Base-by-base conservation (phyloP, 2,797 vertebrate species). In the Prionace glauca region DNA sequence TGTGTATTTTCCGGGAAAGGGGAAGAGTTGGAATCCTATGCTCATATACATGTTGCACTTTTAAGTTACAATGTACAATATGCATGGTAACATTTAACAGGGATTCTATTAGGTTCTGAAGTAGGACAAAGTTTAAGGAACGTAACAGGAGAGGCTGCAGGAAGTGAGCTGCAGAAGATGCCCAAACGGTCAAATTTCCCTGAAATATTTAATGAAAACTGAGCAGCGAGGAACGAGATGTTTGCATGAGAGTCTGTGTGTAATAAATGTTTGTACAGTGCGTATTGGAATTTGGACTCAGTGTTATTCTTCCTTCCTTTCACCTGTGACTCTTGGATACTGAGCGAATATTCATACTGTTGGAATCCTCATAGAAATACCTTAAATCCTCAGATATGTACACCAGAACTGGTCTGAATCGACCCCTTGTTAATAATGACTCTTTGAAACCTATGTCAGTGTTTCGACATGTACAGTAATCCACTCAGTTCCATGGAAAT, bases 91-190 rank as follows among this genome's bases (percentile, higher is more conserved):
- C 69, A 24, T 92, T 41, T 65, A 41, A 69, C 62, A 92, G 90
- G 90, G 90, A 67, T 92, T 69, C 90, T 67, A 69, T 24, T 67
- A 41, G 65, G 3, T 24, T 24, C 62, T 12, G 36, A 92, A n/a
- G 56, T 65, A n/a, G 60, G 88, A 91, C 56, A 91, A 91, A 92
- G 90, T 92, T 92, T 92, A 67, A 24, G 62, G 36, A 36, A 69
- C 69, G 90, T 92, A 92, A 92, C 90, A 67, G 65, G n/a, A 92
- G 90, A 69, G 18, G n/a, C 69, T 92, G 90, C 62, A 65, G 60
- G 29, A 91, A 91, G 12, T 60, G 16, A 20, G 32, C 32, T 91
- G 29, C 24, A 62, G 90, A 36, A 67, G 18, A 36, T 92, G 20
- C 90, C 90, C n/a, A 69, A 41, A 41, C 2, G n/a, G 10, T 20